Base-by-base conservation (phyloP, 1,140 invertebrate genomes). In the Octopus bimaculoides region DNA sequence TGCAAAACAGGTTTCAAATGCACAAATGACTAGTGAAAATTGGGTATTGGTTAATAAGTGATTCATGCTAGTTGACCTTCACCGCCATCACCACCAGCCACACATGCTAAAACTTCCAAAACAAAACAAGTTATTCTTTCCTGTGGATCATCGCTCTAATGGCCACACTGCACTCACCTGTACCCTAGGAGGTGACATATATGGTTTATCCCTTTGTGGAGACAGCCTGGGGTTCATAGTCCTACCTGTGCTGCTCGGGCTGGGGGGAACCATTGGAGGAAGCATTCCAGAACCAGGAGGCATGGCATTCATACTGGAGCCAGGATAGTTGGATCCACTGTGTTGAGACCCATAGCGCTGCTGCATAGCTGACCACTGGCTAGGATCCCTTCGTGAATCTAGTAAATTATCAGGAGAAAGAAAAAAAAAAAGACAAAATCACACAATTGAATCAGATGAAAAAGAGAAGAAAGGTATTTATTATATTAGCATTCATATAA, bases 151-250 rank as follows among this genome's bases (percentile, higher is more conserved):
- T 75, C 52, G 17, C 41, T 75, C 74, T 75, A 75, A 75, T 75
- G 74, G 74, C 74, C 74, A 75, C 74, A 75, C 74, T 75, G 74
- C 17, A 82, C 80, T 75, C 75, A 82, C 81, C 78, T 82, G 81
- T 77, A 82, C 75, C 77, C 79, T 82, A 55, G 66, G 66, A 76
- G 78, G 78, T 74, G 75, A 81, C 77, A 78, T 77, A 61, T 79
- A 66, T 54, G 73, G 52, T 75, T 83, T 83, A 53, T 82, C 79
- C 74, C 78, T 78, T 69, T 82, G 81, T 26, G 82, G 81, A 79
- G 82, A 82, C 82, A 82, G 82, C 54, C 81, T 54, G 26, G 75
- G 76, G 26, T 77, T 76, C 53, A 76, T 77, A 53, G 53, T 56
- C 52, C 74, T 75, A 75, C 74, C 74, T 75, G 74, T 75, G 52